Evolutionary conservation across 2,888 invertebrate species (phyloP).

Genomic region (Nemotelus nigrinus): DNA sequence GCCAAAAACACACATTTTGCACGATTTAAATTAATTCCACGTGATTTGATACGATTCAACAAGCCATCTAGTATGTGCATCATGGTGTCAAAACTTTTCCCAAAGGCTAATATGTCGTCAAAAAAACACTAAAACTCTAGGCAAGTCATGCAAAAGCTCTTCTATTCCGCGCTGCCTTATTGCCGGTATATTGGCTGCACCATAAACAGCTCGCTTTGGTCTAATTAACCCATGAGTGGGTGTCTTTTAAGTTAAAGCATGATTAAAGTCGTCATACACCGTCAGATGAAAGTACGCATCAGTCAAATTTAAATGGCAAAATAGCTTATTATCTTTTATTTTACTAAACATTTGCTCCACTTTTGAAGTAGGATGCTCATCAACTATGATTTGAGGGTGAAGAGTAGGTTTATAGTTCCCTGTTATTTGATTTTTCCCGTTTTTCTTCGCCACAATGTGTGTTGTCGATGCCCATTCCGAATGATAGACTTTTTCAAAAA

Average conservation of each 20-base stretch:
- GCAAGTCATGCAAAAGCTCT: slow-evolving; percentile 19
- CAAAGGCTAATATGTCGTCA: slow-evolving; percentile 46
- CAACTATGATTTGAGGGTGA: slow-evolving; percentile 45
- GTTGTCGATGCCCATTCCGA: slow-evolving; percentile 49
- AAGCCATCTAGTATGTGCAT: neutral
- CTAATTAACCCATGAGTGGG: slow-evolving; percentile 37
- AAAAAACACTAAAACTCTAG: slow-evolving; percentile 36
- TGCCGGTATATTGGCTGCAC: slow-evolving; percentile 45
- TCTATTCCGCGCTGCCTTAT: slow-evolving; percentile 48
- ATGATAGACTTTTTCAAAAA: slow-evolving; percentile 11
- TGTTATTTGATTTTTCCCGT: slow-evolving; percentile 46
- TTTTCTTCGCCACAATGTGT: slow-evolving; percentile 46
- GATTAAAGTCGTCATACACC: slow-evolving; percentile 47
- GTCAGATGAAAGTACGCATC: slow-evolving; percentile 48
- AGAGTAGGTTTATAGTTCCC: slow-evolving; percentile 49
- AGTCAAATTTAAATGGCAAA: slow-evolving; percentile 46
- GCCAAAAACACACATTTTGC: slow-evolving; percentile 47
- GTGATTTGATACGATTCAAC: slow-evolving; percentile 26
- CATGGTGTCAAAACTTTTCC: slow-evolving; percentile 23
- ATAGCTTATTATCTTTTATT: slow-evolving; percentile 41
- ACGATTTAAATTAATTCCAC: slow-evolving; percentile 44
- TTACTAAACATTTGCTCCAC: slow-evolving; percentile 40
- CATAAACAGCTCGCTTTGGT: slow-evolving; percentile 19
- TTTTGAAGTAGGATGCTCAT: slow-evolving; percentile 47
- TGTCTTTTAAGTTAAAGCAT: slow-evolving; percentile 38